Conservation (phyloP, 2,888 invertebrate species). For the Argyresthia albistria region DNA sequence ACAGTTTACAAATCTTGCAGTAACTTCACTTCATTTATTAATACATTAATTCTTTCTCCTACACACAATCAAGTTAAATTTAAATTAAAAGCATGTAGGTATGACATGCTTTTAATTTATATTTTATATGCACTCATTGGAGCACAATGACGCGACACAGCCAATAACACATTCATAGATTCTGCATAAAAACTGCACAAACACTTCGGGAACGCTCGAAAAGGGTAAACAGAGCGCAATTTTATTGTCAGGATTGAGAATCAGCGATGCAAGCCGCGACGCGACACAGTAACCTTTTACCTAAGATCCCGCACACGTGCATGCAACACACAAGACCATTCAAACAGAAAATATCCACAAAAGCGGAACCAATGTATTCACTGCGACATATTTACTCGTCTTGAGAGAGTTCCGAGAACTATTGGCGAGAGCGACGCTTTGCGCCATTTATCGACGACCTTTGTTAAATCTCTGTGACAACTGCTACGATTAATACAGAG, state of each 20-base stretch:
- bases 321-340: slow-evolving; percentile 15
- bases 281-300: slow-evolving; percentile 17
- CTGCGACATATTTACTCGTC: slow-evolving; percentile 38
- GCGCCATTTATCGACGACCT: background rate
- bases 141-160: too few relatives aligned
- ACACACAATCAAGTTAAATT: too few relatives aligned
- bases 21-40: too few relatives aligned
- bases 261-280: slow-evolving; percentile 10
- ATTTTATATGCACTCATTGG: too few relatives aligned
- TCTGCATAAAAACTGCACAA: slow-evolving; percentile 1
- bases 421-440: slow-evolving; percentile 25
- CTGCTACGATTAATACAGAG: background rate
- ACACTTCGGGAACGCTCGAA: slow-evolving; percentile 12
- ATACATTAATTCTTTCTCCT: too few relatives aligned
- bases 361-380: slow-evolving; percentile 39
- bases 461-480: background rate
- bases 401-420: slow-evolving; percentile 19
- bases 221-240: slow-evolving; percentile 43
- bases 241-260: slow-evolving; percentile 23
- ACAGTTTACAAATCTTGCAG: too few relatives aligned
- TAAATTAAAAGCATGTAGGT: too few relatives aligned
- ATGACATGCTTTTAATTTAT: too few relatives aligned
- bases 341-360: slow-evolving; percentile 19
- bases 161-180: background rate
- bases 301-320: slow-evolving; percentile 42